These are phyloP conservation scores for Polietes domitor DNA, from an alignment of 2,888 invertebrate species.

Conservation along the genomic window DNA sequence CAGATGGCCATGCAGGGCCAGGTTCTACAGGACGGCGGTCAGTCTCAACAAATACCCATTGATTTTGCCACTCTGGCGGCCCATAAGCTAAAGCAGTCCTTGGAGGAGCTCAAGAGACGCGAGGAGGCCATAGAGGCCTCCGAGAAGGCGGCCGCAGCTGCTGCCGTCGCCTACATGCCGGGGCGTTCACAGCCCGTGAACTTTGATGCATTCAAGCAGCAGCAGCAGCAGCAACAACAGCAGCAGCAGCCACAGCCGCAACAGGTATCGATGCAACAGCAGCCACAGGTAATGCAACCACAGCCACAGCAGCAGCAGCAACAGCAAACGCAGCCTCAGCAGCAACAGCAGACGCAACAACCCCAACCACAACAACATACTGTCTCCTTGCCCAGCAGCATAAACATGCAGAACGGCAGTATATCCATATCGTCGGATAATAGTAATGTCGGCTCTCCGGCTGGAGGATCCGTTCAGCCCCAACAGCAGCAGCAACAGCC, in stretches of 20 bases:
- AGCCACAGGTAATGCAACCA: conserved; percentile 79
- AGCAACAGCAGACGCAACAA: conserved; percentile 78
- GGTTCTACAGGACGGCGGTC: conserved; percentile 72
- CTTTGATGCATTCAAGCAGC: conserved; percentile 79
- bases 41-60: conserved; percentile 75
- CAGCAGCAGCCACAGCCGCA: conserved; percentile 68
- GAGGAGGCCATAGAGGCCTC: conserved; percentile 74
- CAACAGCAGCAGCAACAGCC: conserved; percentile 57
- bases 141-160: conserved; percentile 61
- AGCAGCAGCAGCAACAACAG: conserved; percentile 81
- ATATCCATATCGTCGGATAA: conserved; percentile 71
- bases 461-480: conserved; percentile 34
- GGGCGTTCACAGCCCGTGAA: conserved; percentile 70
- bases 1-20: conserved; percentile 36
- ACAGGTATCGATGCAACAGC: conserved; percentile 71
- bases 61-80: conserved; percentile 78
- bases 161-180: conserved; percentile 68
- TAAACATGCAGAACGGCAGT: conserved; percentile 73
- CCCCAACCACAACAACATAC: conserved; percentile 71
- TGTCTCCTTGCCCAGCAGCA: conserved; percentile 73
- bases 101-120: conserved; percentile 78
- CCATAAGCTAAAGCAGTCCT: conserved; percentile 75
- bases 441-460: conserved; percentile 61
- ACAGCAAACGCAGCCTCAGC: conserved; percentile 35
- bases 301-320: conserved; percentile 74